Evolutionary conservation across 2,113 vertebrate genomes (phyloP).

Genomic region (Anguilla japonica): DNA sequence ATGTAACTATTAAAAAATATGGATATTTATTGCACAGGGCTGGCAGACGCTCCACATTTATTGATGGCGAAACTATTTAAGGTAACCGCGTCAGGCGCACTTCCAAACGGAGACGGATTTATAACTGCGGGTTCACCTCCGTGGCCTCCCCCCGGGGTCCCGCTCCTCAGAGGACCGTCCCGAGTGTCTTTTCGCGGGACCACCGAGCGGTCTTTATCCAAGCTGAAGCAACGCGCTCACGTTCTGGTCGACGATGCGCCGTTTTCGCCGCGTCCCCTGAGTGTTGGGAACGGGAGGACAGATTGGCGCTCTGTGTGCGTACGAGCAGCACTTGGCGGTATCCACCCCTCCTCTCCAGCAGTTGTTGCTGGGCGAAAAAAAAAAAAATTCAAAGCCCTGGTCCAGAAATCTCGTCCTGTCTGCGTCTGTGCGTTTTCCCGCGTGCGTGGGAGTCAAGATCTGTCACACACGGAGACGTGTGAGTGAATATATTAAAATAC

Average conservation of each 20-base stretch:
- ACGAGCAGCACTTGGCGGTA: not conserved
- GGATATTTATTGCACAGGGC: no score
- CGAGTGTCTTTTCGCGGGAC: not conserved
- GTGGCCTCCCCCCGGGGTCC: not conserved
- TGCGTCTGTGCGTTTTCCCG: not conserved
- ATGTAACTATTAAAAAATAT: no score
- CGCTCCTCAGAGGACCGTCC: not conserved
- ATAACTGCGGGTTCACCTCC: not conserved
- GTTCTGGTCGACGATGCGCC: not conserved
- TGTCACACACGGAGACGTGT: conserved; percentile 13
- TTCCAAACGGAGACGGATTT: not conserved
- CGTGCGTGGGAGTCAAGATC: conserved; percentile 23
- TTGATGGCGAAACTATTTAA: not conserved
- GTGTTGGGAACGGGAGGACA: not conserved
- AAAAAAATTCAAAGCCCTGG: not conserved
- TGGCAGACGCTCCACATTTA: no score
- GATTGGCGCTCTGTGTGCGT: not conserved
- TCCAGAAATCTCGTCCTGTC: not conserved
- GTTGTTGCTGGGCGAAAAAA: not conserved
- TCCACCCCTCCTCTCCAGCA: not conserved
- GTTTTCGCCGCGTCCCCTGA: not conserved
- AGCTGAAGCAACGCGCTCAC: not conserved
- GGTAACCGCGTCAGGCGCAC: not conserved
- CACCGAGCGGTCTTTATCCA: not conserved
- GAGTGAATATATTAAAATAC: conserved; percentile 17